phyloP scores from a whole-genome alignment of 2,113 vertebrate genomes.

The Pseudonaja textilis region DNA sequence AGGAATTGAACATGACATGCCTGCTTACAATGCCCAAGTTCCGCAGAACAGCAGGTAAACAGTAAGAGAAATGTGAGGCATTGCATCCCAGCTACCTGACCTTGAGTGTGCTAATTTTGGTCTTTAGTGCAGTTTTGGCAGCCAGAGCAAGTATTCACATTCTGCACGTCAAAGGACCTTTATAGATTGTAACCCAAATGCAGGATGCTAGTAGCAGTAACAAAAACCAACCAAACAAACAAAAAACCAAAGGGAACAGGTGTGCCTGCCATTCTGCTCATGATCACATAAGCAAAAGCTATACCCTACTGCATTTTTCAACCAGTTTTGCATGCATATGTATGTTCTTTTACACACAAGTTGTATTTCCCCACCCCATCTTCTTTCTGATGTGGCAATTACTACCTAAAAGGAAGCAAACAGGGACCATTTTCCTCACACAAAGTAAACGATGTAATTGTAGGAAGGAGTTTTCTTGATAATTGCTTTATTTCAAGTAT shows the following conservation, averaged over 20 bases:
- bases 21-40: constrained; percentile 30
- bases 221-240: not conserved
- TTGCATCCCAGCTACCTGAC: constrained; percentile 18
- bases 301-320: constrained; percentile 24
- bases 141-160: constrained; percentile 45
- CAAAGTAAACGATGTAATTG: not conserved
- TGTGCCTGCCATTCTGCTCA: not conserved
- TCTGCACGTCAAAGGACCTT: constrained; percentile 46
- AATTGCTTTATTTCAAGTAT: not conserved
- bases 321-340: not conserved
- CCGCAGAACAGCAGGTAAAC: constrained; percentile 9
- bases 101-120: constrained; percentile 41
- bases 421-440: not conserved
- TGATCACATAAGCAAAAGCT: not conserved
- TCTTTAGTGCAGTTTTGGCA: constrained; percentile 43
- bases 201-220: constrained; percentile 38
- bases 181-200: constrained; percentile 44
- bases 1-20: constrained; percentile 56
- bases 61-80: not conserved
- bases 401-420: not conserved
- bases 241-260: constrained; percentile 30
- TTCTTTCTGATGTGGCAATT: not conserved
- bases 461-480: not conserved
- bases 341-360: not conserved
- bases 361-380: not conserved